A percentile compares a stretch with the other conserved stretches of the same genome.
These are phyloP conservation scores for Papilio helenus DNA, from an alignment of 1,140 invertebrate species.

Conservation along the genomic window DNA sequence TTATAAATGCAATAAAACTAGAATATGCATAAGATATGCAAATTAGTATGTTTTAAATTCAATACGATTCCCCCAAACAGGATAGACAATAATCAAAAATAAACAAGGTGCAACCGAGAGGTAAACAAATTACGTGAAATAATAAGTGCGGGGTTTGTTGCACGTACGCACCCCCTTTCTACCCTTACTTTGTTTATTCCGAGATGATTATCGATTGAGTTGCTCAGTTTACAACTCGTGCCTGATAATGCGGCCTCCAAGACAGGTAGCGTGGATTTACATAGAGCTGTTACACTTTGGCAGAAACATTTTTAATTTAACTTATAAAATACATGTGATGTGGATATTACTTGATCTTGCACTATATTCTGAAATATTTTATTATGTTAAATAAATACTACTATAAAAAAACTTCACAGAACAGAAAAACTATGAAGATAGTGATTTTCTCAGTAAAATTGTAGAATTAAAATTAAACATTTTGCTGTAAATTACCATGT, in stretches of 20 bases:
- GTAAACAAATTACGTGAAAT: constrained; percentile 38
- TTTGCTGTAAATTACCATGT: not conserved
- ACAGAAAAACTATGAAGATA: too few species aligned
- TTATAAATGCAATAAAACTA: too few species aligned
- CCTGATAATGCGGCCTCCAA: constrained; percentile 68
- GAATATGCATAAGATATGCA: too few species aligned
- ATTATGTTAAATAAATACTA: not conserved
- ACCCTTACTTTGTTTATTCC: constrained; percentile 55
- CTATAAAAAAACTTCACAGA: too few species aligned
- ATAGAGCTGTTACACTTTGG: constrained; percentile 47
- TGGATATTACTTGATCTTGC: too few species aligned
- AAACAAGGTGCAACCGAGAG: constrained; percentile 33
- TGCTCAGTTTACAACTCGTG: constrained; percentile 79
- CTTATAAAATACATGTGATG: not conserved
- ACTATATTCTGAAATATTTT: not conserved
- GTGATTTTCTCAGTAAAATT: too few species aligned
- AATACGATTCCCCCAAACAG: not conserved
- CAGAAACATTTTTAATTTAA: not conserved
- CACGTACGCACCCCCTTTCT: constrained; percentile 28
- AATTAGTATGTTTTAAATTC: too few species aligned
- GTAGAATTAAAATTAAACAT: not conserved
- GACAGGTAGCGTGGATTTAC: constrained; percentile 58
- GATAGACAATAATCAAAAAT: constrained; percentile 31
- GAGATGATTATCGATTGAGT: constrained; percentile 78
- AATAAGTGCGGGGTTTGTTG: constrained; percentile 36